Percentiles rank a stretch among this genome's conserved stretches.
Evolutionary conservation across 2,113 vertebrate genomes (phyloP).

Genomic region (Zosterops borbonicus): DNA sequence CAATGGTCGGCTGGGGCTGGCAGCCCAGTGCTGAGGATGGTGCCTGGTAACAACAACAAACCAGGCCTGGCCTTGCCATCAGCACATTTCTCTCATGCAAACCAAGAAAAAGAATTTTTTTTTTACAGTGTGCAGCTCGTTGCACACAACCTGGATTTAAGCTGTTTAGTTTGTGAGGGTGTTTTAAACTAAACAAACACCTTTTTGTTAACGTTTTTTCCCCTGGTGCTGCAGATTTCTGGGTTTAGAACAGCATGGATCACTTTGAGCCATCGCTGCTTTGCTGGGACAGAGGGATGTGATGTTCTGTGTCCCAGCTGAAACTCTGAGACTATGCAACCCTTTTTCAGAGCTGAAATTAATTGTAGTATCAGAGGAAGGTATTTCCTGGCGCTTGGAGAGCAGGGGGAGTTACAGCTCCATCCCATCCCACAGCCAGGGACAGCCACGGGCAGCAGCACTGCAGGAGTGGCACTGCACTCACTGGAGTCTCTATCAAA

Average conservation of each 20-base stretch:
- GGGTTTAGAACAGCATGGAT: background rate
- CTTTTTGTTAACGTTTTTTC: slow-evolving; percentile 36
- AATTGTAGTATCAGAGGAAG: background rate
- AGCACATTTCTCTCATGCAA: slow-evolving; percentile 15
- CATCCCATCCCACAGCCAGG: background rate
- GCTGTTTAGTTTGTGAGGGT: background rate
- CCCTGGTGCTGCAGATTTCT: slow-evolving; percentile 4
- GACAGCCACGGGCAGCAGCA: background rate
- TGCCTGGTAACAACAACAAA: slow-evolving; percentile 33
- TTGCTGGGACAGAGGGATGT: background rate
- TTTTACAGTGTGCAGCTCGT: background rate
- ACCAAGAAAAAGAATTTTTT: background rate
- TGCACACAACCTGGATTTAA: slow-evolving; percentile 5
- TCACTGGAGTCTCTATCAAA: background rate
- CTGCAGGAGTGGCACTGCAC: background rate
- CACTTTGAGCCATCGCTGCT: background rate
- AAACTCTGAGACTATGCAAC: background rate
- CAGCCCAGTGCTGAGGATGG: background rate
- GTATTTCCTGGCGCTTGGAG: background rate
- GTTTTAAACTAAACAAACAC: slow-evolving; percentile 38
- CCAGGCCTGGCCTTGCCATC: background rate
- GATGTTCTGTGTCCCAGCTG: background rate
- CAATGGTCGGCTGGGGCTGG: background rate
- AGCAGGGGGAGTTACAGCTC: background rate
- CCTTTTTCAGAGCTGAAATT: background rate